Evolutionary conservation across 2,888 invertebrate genomes (phyloP).

Genomic region (Prosopocoilus inquinatus): DNA sequence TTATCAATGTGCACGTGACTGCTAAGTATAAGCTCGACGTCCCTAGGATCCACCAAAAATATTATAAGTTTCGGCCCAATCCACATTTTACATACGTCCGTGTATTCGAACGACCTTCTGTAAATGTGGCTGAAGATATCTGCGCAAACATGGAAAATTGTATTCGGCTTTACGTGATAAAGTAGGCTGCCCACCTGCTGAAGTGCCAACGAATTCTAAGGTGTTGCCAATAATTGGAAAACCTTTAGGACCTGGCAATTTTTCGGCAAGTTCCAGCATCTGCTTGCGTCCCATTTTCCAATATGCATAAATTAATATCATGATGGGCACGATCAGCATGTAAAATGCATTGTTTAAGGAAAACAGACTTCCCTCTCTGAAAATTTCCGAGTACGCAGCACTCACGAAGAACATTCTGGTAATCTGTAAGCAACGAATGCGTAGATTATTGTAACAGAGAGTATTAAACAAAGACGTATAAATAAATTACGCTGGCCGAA

Average conservation of each 20-base stretch:
- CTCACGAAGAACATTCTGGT: too few species aligned
- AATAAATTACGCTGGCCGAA: too few species aligned
- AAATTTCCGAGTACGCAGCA: too few species aligned
- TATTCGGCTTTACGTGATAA: neutral
- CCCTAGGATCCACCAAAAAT: slow-evolving; percentile 73
- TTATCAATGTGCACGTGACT: slow-evolving; percentile 81
- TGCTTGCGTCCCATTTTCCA: slow-evolving; percentile 73
- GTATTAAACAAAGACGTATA: too few species aligned
- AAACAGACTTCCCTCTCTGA: too few species aligned
- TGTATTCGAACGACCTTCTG: slow-evolving; percentile 56
- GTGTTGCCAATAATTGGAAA: slow-evolving; percentile 74
- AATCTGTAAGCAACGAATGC: too few species aligned
- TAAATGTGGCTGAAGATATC: slow-evolving; percentile 69
- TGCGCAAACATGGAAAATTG: slow-evolving; percentile 42
- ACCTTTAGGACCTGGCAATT: slow-evolving; percentile 71
- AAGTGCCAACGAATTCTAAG: slow-evolving; percentile 69
- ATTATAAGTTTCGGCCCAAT: slow-evolving; percentile 73
- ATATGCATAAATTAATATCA: slow-evolving; percentile 71
- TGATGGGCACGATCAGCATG: slow-evolving; percentile 66
- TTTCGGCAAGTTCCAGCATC: slow-evolving; percentile 68
- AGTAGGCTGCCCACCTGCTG: slow-evolving; percentile 59
- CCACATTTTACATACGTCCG: slow-evolving; percentile 68
- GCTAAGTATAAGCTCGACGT: slow-evolving; percentile 74
- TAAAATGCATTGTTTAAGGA: slow-evolving; percentile 70
- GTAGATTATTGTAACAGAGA: too few species aligned